phyloP scores from a whole-genome alignment of 1,140 invertebrate genomes.

The Tribolium madens region DNA sequence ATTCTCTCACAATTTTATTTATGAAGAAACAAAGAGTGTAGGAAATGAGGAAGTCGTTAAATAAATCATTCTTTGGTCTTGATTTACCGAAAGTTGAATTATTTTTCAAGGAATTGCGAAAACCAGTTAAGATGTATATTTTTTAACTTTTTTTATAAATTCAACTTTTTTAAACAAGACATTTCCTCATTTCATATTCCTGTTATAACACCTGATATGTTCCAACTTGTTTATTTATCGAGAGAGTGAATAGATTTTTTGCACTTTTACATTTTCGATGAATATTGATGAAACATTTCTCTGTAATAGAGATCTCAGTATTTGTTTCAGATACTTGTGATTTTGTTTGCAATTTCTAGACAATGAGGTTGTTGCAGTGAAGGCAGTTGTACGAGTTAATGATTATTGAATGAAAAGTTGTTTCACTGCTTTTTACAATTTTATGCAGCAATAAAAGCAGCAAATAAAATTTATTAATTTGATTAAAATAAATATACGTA shows the following conservation, averaged over 20 bases:
- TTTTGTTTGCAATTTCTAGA: conserved; percentile 1
- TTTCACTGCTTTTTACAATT: too few species aligned
- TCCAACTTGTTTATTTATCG: conserved; percentile 8
- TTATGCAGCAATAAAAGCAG: too few species aligned
- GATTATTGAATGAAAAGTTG: not conserved
- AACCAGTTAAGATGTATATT: not conserved
- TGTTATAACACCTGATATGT: not conserved
- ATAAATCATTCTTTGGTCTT: not conserved
- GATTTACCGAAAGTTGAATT: not conserved
- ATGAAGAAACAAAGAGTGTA: conserved; percentile 1
- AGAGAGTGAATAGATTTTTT: conserved; percentile 4
- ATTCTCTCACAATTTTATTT: not conserved
- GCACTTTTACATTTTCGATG: conserved; percentile 19
- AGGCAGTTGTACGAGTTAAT: not conserved
- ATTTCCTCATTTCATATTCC: conserved; percentile 8
- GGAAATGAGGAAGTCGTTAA: conserved; percentile 11
- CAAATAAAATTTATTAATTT: too few species aligned
- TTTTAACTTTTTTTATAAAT: too few species aligned
- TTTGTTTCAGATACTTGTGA: not conserved
- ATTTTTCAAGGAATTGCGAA: not conserved
- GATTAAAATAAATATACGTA: too few species aligned
- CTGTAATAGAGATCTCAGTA: not conserved
- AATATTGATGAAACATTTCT: not conserved
- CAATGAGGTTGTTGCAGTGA: not conserved
- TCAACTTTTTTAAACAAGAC: not conserved